Evolutionary conservation across 2,888 invertebrate species (phyloP).

Genomic region (Pachymerium ferrugineum): DNA sequence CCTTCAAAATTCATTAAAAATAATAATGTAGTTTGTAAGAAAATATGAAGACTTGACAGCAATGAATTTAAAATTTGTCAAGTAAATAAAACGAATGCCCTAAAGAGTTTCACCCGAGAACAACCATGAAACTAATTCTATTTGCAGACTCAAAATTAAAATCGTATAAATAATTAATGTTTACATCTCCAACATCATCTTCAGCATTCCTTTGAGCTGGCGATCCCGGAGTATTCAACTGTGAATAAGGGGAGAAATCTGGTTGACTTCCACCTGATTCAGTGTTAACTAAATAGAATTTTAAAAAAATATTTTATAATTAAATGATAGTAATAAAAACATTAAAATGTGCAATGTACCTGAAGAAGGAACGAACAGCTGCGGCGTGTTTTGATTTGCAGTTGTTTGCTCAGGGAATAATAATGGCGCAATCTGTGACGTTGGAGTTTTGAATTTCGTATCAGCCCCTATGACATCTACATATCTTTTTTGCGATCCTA

Average conservation of each 20-base stretch:
- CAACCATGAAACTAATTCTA: no score
- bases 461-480: background rate
- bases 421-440: background rate
- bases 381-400: background rate
- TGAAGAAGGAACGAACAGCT: background rate
- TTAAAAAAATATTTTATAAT: background rate
- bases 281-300: background rate
- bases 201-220: no score
- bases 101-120: no score
- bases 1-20: no score
- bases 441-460: background rate
- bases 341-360: background rate
- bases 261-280: background rate
- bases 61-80: no score
- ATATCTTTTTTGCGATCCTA: background rate
- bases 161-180: no score
- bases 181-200: no score
- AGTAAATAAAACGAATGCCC: no score
- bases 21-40: no score
- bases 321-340: background rate
- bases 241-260: background rate
- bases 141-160: no score
- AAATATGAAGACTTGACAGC: no score
- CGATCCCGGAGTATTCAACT: no score
- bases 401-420: background rate